Evolutionary conservation across 1,140 invertebrate species (phyloP).

Genomic region (Drosophila busckii): DNA sequence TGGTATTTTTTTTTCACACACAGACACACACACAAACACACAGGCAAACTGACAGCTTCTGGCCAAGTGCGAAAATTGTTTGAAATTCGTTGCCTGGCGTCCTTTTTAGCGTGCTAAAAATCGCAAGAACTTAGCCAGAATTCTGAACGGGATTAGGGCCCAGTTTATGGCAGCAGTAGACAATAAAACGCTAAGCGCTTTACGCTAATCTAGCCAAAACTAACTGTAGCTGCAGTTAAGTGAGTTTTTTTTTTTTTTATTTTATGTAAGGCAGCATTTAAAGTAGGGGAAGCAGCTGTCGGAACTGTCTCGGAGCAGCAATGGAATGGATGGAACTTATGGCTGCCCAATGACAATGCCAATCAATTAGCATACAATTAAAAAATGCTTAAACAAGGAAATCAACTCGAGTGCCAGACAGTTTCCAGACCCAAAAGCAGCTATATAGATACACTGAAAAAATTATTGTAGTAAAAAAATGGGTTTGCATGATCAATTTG

Average conservation of each 20-base stretch:
- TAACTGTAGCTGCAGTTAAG: conserved; percentile 2
- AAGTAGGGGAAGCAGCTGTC: conserved; percentile 22
- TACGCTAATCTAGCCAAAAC: conserved; percentile 27
- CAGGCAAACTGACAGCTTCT: conserved; percentile 44
- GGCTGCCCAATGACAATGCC: conserved; percentile 41
- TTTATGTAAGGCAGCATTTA: conserved; percentile 17
- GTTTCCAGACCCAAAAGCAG: conserved; percentile 27
- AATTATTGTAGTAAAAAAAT: too few relatives aligned
- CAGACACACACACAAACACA: too few relatives aligned
- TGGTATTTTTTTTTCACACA: conserved; percentile 47
- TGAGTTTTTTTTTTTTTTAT: conserved; percentile 22
- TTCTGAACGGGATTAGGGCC: conserved; percentile 49
- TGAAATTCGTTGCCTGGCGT: conserved; percentile 26
- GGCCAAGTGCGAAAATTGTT: too few relatives aligned
- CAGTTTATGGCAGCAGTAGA: conserved; percentile 43
- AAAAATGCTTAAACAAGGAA: conserved; percentile 68
- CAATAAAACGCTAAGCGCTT: conserved; percentile 74
- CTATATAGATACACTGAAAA: conserved; percentile 1
- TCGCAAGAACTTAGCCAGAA: conserved; percentile 56
- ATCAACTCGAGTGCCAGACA: conserved; percentile 40
- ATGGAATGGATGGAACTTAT: conserved; percentile 28
- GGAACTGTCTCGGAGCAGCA: conserved; percentile 21
- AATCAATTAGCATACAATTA: conserved; percentile 77
- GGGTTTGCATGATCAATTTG: too few relatives aligned
- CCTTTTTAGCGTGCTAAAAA: conserved; percentile 66